Percentiles rank a stretch among this genome's conserved stretches.
These are phyloP conservation scores for Hermatobates lingyangjiaoensis DNA, from an alignment of 1,140 invertebrate species.

Conservation along the genomic window DNA sequence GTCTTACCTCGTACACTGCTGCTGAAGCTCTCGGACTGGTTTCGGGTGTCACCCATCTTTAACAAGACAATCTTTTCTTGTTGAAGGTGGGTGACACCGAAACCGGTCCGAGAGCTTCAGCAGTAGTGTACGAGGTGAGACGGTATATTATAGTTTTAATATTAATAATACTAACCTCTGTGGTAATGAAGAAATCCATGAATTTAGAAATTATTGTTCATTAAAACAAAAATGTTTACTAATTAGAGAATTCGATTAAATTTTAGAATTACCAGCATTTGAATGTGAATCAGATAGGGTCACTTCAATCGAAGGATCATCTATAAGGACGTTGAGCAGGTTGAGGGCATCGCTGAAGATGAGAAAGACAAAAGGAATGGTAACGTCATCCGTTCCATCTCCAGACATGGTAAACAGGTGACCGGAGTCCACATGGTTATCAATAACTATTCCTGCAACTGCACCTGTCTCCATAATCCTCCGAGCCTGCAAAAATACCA, in stretches of 20 bases:
- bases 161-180: not conserved
- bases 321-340: slow-evolving; percentile 34
- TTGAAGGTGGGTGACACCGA: too few relatives aligned
- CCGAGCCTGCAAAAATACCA: slow-evolving; percentile 35
- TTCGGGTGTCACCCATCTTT: too few relatives aligned
- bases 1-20: too few relatives aligned
- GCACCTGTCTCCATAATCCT: slow-evolving; percentile 67
- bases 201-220: not conserved
- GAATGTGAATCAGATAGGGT: slow-evolving; percentile 24
- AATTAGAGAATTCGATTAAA: not conserved
- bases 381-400: slow-evolving; percentile 71
- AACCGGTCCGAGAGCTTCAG: too few relatives aligned
- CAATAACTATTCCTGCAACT: slow-evolving; percentile 68
- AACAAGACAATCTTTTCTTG: too few relatives aligned
- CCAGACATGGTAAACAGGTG: slow-evolving; percentile 92
- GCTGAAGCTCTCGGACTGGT: too few relatives aligned
- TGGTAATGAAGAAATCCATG: not conserved
- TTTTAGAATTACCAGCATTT: slow-evolving; percentile 8
- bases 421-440: slow-evolving; percentile 59
- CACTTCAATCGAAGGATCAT: slow-evolving; percentile 29
- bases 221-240: not conserved
- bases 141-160: not conserved
- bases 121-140: too few relatives aligned
- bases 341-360: slow-evolving; percentile 58
- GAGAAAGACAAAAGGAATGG: slow-evolving; percentile 79